Conservation (phyloP, 2,797 vertebrate genomes). For the Spea hammondii region DNA sequence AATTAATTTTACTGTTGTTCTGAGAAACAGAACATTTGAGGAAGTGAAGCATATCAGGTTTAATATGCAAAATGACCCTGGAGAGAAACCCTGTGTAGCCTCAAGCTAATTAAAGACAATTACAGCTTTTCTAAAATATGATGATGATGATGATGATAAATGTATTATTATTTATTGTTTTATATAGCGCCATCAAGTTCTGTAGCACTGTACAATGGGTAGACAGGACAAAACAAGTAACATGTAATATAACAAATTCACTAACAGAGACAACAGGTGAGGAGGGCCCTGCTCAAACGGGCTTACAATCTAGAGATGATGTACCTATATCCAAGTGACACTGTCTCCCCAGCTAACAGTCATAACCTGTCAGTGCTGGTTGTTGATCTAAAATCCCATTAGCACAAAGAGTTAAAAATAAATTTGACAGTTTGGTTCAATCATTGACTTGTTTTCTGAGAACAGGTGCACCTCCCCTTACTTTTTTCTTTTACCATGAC, state of each 20-base stretch:
- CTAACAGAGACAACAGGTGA: no score
- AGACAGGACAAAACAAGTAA: no score
- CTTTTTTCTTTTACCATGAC: no score
- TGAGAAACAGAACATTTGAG: constrained; percentile 10
- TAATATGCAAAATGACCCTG: background rate
- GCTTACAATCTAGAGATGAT: no score
- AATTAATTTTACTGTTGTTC: constrained; percentile 2
- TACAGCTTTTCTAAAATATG: background rate
- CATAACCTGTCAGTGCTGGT: background rate
- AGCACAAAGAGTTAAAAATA: background rate
- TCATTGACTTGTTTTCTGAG: background rate
- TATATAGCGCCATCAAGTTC: no score
- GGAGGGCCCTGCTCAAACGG: no score
- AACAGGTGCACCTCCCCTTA: no score
- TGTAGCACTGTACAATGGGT: no score
- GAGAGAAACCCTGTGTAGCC: constrained; percentile 1
- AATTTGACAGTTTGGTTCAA: background rate
- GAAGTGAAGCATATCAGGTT: background rate
- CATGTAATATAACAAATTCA: no score
- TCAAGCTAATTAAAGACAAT: constrained; percentile 10
- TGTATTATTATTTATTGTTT: no score
- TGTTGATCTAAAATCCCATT: background rate
- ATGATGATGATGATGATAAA: background rate
- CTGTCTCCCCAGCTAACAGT: background rate
- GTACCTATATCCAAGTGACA: constrained; percentile 1